Evolutionary conservation across 2,888 invertebrate species (phyloP).

Genomic region (Lomographa bimaculata): DNA sequence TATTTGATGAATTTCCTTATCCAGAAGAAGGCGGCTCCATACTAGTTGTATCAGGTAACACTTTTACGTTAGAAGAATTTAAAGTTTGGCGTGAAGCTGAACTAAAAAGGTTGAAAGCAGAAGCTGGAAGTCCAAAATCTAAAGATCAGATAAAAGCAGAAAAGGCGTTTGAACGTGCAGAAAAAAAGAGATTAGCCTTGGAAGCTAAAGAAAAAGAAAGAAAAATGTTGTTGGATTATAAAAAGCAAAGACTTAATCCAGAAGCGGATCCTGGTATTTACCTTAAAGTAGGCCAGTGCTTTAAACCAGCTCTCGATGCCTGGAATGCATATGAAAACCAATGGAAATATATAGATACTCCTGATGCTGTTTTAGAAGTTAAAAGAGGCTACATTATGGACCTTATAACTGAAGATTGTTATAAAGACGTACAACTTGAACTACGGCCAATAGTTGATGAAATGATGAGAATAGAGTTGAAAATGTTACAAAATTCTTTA

Average conservation of each 20-base stretch:
- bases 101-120: conserved; percentile 62
- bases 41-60: conserved; percentile 83
- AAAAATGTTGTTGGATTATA: conserved; percentile 69
- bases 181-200: conserved; percentile 58
- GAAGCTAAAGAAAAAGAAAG: conserved; percentile 60
- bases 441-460: conserved; percentile 88
- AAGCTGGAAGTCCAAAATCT: conserved; percentile 56
- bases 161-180: conserved; percentile 63
- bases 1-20: conserved; percentile 89
- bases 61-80: conserved; percentile 84
- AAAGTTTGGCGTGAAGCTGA: conserved; percentile 62
- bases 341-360: conserved; percentile 64
- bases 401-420: conserved; percentile 86
- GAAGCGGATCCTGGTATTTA: conserved; percentile 71
- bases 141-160: conserved; percentile 77
- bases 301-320: conserved; percentile 45
- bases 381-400: conserved; percentile 85
- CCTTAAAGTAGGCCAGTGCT: conserved; percentile 47
- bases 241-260: conserved; percentile 72
- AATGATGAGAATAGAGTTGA: conserved; percentile 84
- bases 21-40: conserved; percentile 88
- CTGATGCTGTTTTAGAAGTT: conserved; percentile 80
- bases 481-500: conserved; percentile 77
- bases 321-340: conserved; percentile 61
- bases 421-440: conserved; percentile 85